These are phyloP conservation scores for Eupeodes luniger DNA, from an alignment of 2,888 invertebrate species.

Conservation along the genomic window DNA sequence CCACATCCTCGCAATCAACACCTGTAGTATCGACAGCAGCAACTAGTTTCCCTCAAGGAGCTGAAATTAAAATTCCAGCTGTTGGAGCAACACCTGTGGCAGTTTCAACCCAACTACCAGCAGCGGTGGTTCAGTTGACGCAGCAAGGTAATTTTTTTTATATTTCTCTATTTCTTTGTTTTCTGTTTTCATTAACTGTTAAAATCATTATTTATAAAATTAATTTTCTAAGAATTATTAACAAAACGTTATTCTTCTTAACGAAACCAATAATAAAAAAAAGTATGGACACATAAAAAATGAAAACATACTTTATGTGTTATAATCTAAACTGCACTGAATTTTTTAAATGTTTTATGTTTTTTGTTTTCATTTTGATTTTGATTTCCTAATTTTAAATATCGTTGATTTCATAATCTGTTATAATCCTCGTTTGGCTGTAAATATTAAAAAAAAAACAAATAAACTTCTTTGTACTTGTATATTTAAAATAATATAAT, in stretches of 20 bases:
- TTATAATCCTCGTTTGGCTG: slow-evolving; percentile 62
- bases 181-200: neutral
- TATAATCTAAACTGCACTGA: slow-evolving; percentile 67
- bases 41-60: slow-evolving; percentile 82
- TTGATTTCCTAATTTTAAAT: slow-evolving; percentile 13
- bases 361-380: neutral
- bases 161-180: neutral
- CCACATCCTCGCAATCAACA: slow-evolving; percentile 47
- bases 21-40: slow-evolving; percentile 60
- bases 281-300: slow-evolving; percentile 32
- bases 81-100: slow-evolving; percentile 87
- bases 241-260: slow-evolving; percentile 33
- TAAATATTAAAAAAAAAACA: slow-evolving; percentile 56
- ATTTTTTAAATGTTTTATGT: slow-evolving; percentile 66
- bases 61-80: slow-evolving; percentile 87
- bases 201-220: slow-evolving; percentile 39
- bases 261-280: slow-evolving; percentile 62
- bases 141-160: slow-evolving; percentile 85
- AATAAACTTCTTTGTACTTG: slow-evolving; percentile 53
- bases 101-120: slow-evolving; percentile 86
- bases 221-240: slow-evolving; percentile 30
- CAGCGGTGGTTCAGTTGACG: slow-evolving; percentile 87
- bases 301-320: slow-evolving; percentile 37
- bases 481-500: slow-evolving; percentile 44
- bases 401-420: slow-evolving; percentile 32